These are phyloP conservation scores for Bos indicus DNA, from an alignment of 2,113 vertebrate genomes.

Conservation along the genomic window DNA sequence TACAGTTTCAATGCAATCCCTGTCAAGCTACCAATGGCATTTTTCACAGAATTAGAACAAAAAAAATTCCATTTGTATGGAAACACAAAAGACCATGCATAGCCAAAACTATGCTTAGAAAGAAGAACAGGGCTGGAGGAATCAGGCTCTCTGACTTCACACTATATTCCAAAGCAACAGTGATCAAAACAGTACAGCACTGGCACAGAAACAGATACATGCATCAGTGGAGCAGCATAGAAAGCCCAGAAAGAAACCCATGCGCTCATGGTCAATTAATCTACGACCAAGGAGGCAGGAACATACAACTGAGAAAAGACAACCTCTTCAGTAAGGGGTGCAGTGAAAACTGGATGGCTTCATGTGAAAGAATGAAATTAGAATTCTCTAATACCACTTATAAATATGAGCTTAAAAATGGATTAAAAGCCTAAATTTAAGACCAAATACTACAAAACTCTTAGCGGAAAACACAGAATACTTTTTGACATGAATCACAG, in stretches of 20 bases:
- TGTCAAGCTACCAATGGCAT: neutral
- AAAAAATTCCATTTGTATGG: neutral
- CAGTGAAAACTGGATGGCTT: neutral
- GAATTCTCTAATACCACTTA: neutral
- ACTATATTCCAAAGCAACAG: neutral
- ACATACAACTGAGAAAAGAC: neutral
- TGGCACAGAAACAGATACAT: neutral
- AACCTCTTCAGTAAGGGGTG: neutral
- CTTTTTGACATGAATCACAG: neutral
- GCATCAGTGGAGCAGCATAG: neutral
- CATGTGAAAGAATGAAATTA: neutral
- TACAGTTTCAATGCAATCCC: neutral
- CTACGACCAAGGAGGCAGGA: neutral
- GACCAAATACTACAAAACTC: neutral
- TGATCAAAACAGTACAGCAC: neutral
- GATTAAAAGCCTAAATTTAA: neutral
- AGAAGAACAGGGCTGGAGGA: neutral
- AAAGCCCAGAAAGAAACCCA: neutral
- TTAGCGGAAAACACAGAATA: neutral
- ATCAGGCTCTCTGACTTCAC: neutral
- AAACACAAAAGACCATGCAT: neutral
- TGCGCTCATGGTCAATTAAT: neutral
- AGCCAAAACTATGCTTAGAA: neutral
- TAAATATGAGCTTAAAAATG: neutral
- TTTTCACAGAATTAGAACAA: neutral